These are phyloP conservation scores for Hypselothyrea guttata DNA, from an alignment of 2,888 invertebrate genomes.

Conservation along the genomic window DNA sequence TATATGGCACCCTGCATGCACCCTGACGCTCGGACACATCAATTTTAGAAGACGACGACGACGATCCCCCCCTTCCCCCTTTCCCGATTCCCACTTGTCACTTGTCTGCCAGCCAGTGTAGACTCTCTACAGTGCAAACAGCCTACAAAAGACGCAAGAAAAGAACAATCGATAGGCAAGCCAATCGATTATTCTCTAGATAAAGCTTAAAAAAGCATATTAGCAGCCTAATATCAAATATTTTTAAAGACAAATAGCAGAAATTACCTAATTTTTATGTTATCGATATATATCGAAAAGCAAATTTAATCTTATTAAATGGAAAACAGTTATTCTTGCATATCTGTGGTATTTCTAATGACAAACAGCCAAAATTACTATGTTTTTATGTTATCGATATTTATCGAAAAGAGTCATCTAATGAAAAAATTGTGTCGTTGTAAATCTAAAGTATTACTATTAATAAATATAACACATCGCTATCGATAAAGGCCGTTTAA, in stretches of 20 bases:
- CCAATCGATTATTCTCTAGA: not conserved
- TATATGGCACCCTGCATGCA: constrained; percentile 52
- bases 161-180: not conserved
- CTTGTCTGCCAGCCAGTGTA: not conserved
- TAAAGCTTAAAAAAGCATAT: not conserved
- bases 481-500: no score
- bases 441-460: no score
- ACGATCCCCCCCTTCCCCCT: no score
- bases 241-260: not conserved
- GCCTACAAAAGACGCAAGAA: not conserved
- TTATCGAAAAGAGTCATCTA: no score
- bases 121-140: not conserved
- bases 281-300: constrained; percentile 8
- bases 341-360: no score
- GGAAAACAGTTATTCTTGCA: no score
- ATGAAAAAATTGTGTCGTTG: no score
- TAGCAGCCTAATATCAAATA: not conserved
- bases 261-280: not conserved
- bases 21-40: constrained; percentile 53
- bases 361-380: no score
- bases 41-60: constrained; percentile 37
- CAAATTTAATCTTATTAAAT: no score
- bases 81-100: not conserved
- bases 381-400: no score
- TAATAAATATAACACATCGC: no score